Conservation (phyloP, 2,113 vertebrate genomes). For the Gallinago media region DNA sequence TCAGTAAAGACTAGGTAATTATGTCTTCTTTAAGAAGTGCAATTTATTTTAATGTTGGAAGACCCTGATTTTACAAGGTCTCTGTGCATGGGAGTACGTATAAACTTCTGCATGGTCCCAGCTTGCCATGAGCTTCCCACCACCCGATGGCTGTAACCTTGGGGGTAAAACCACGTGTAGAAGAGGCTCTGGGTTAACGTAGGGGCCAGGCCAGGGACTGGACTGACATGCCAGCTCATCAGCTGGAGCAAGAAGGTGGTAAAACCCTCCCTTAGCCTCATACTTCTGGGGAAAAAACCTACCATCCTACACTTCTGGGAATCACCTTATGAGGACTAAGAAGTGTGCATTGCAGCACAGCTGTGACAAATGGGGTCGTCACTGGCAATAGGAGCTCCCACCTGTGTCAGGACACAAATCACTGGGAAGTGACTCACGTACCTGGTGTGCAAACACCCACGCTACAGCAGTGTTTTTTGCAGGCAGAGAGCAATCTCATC, state of each 20-base stretch:
- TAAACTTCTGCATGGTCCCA: neutral
- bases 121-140: neutral
- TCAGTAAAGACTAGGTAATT: neutral
- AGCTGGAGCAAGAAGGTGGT: neutral
- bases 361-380: neutral
- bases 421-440: neutral
- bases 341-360: neutral
- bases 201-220: neutral
- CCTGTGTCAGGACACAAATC: neutral
- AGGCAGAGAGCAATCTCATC: neutral
- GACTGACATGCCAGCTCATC: neutral
- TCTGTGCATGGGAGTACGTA: neutral
- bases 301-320: neutral
- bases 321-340: neutral
- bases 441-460: neutral
- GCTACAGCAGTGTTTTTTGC: neutral
- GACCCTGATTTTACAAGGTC: neutral
- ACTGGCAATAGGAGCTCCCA: neutral
- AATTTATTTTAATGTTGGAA: neutral
- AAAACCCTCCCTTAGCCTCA: neutral
- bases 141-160: neutral
- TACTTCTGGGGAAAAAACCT: neutral
- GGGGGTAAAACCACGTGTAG: neutral
- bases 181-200: neutral
- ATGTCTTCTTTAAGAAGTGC: neutral